Evolutionary conservation across 2,888 invertebrate species (phyloP), one percentile per base, ranked within the genome.

Genomic region (Leucoptera coffeella): DNA sequence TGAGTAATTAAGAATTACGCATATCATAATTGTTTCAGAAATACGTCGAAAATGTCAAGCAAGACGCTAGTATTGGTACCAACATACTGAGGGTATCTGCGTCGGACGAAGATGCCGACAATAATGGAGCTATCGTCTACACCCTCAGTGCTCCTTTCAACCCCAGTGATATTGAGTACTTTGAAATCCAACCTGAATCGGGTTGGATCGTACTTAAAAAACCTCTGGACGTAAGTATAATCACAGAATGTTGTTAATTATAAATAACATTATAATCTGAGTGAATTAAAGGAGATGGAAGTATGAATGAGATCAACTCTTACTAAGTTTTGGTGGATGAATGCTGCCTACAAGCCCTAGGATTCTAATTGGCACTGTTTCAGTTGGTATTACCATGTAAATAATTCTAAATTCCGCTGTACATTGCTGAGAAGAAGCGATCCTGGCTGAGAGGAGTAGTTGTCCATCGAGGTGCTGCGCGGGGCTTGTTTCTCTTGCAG

Each of bases 191-290:
- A 67, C 85, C 90, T 40, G 92, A 94, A 55, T 93, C 93, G 45
- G 96, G 96, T 50, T 95, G 94, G 92, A 94, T 96, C 51, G 89
- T 91, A 32, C 73, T 95, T 45, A 90, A 88, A 74, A 93, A 92
- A 61, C 90, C 93, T 29, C 75, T 96, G 50, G 93, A 93, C 82
- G 93, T 93, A 86, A 92, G 92, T 92, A 77, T 75, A 12, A 21
- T 25, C 24, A n/a, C n/a, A n/a, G n/a, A n/a, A n/a, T n/a, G n/a
- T n/a, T n/a, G n/a, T n/a, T n/a, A n/a, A n/a, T n/a, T n/a, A n/a
- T n/a, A n/a, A n/a, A n/a, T n/a, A n/a, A n/a, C n/a, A n/a, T n/a
- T n/a, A n/a, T n/a, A n/a, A n/a, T n/a, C n/a, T n/a, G n/a, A n/a
- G n/a, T n/a, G n/a, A n/a, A n/a, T n/a, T n/a, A n/a, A n/a, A n/a